These are phyloP conservation scores for Mus musculus DNA, from an alignment of 2,113 vertebrate genomes.

Conservation along the genomic window DNA sequence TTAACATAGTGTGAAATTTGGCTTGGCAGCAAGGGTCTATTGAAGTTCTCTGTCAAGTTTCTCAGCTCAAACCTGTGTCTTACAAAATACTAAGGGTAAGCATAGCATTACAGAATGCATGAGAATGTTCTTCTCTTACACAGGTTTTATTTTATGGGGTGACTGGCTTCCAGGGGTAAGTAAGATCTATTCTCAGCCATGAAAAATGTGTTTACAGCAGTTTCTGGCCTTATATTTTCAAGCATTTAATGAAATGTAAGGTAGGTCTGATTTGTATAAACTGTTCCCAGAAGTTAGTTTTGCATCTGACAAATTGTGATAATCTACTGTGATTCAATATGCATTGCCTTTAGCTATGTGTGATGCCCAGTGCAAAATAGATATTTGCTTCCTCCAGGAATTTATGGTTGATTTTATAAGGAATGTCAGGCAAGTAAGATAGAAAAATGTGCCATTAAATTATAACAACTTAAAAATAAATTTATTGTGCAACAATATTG, in stretches of 20 bases:
- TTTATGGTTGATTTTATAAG: neutral
- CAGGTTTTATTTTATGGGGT: neutral
- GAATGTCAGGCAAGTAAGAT: neutral
- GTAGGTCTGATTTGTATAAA: neutral
- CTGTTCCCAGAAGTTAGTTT: neutral
- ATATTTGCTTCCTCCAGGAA: neutral
- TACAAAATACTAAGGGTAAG: neutral
- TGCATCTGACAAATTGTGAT: neutral
- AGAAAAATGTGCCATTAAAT: neutral
- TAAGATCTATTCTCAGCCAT: neutral
- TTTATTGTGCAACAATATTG: neutral
- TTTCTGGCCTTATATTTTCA: neutral
- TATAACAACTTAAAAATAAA: neutral
- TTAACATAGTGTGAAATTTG: neutral
- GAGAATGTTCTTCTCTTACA: slow-evolving; percentile 22
- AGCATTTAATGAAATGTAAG: neutral
- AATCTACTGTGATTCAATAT: neutral
- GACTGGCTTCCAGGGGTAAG: neutral
- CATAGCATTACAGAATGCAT: neutral
- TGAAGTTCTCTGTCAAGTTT: neutral
- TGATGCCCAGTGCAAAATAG: neutral
- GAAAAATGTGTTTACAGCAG: neutral
- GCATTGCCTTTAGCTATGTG: neutral
- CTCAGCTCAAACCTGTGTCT: neutral
- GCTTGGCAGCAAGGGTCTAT: neutral